Conservation (phyloP, 2,797 vertebrate genomes). For the Silurus lanzhouensis region DNA sequence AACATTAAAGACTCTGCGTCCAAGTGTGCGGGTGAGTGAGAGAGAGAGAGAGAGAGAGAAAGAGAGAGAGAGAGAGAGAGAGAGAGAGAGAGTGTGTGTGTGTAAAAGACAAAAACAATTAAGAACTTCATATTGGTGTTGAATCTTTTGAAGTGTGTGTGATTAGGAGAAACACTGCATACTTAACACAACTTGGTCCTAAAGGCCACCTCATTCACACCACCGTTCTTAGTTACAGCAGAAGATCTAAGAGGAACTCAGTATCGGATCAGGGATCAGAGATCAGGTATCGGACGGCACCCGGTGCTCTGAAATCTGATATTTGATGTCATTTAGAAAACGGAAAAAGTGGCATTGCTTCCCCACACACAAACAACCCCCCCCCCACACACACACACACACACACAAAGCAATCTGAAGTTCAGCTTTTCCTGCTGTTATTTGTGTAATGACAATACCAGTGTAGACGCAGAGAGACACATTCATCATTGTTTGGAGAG, state of each 20-base stretch:
- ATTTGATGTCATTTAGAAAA: neutral
- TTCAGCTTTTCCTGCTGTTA: neutral
- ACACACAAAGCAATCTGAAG: neutral
- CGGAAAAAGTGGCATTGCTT: neutral
- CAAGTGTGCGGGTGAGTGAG: neutral
- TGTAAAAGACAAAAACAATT: constrained; percentile 13
- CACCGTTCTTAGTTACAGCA: neutral
- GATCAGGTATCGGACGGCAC: neutral
- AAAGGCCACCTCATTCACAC: neutral
- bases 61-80: neutral
- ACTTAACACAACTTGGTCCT: neutral
- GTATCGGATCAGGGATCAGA: neutral
- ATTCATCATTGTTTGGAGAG: constrained; percentile 12
- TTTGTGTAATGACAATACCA: neutral
- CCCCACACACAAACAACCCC: neutral
- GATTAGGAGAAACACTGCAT: neutral
- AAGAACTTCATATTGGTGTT: neutral
- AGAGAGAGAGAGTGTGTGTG: constrained; percentile 22
- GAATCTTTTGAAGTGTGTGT: constrained; percentile 11
- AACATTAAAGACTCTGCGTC: constrained; percentile 41
- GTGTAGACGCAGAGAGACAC: neutral
- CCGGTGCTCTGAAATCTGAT: neutral
- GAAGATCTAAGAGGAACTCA: neutral
- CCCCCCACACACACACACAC: constrained; percentile 45
- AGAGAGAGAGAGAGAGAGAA: no score